Conservation (phyloP, 2,797 vertebrate species). For the Anomalospiza imberbis region DNA sequence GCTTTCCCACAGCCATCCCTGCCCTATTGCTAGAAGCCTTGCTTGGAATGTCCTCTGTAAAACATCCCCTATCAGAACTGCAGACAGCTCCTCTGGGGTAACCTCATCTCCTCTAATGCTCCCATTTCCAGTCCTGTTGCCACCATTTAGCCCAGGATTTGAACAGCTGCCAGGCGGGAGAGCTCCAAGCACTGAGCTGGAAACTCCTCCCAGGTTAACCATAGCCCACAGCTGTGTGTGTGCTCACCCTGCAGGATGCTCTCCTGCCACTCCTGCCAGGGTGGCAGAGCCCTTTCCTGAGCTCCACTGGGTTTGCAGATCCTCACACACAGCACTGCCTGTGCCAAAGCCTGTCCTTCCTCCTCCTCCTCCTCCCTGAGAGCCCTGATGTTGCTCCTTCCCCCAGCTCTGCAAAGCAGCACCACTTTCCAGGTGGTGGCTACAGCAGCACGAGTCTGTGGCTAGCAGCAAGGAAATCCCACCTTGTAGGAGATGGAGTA, state of each 20-base stretch:
- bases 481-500: neutral
- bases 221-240: neutral
- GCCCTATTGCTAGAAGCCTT: neutral
- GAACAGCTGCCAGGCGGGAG: neutral
- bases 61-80: neutral
- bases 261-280: neutral
- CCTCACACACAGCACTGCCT: fast-evolving
- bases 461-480: neutral
- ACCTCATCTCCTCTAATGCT: neutral
- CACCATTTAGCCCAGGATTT: neutral
- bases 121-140: neutral
- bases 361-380: neutral
- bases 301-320: fast-evolving
- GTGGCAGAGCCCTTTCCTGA: neutral
- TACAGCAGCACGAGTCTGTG: neutral
- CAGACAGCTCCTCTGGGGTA: neutral
- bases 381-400: neutral
- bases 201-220: neutral
- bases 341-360: neutral
- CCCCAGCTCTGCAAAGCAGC: neutral
- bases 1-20: neutral
- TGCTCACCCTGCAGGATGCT: neutral
- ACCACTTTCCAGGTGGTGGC: too few species aligned
- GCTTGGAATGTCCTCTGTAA: neutral
- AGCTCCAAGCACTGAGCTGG: neutral